phyloP scores from a whole-genome alignment of 2,113 vertebrate species.

The Tetraodon nigroviridis region DNA sequence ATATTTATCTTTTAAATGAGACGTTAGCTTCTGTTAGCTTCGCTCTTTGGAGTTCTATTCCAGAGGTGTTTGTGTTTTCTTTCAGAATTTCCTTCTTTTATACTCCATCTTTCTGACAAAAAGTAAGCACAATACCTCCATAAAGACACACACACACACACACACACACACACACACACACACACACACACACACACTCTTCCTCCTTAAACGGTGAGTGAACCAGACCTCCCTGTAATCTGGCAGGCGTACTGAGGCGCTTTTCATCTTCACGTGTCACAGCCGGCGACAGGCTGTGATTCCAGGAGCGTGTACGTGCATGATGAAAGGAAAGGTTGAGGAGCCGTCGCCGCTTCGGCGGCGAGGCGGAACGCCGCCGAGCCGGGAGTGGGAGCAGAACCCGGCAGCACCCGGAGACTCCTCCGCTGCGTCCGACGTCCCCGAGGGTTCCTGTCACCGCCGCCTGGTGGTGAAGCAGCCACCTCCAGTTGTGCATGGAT shows the following conservation, averaged over 20 bases:
- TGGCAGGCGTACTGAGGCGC: background rate
- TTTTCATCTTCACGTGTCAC: no score
- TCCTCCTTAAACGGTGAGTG: no score
- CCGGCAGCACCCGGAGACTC: no score
- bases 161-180: conserved; percentile 6
- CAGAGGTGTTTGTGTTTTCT: no score
- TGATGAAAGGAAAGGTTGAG: background rate
- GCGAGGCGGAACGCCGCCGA: background rate
- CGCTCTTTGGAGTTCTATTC: no score
- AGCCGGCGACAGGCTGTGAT: no score
- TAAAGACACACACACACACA: conserved; percentile 10
- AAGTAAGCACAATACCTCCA: background rate
- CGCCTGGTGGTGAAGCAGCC: conserved; percentile 43
- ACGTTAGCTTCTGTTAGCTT: no score
- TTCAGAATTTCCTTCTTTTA: no score
- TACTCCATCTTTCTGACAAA: no score
- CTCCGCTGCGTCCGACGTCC: conserved; percentile 1
- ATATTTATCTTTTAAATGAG: no score
- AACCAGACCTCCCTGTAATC: background rate
- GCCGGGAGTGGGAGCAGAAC: no score
- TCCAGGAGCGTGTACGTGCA: no score
- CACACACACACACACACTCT: background rate
- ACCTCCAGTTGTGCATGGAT: conserved; percentile 58
- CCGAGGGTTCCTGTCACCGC: conserved; percentile 21
- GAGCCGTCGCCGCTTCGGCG: background rate